Evolutionary conservation across 2,113 vertebrate species (phyloP).

Genomic region (Tenebrosternarchus preto): DNA sequence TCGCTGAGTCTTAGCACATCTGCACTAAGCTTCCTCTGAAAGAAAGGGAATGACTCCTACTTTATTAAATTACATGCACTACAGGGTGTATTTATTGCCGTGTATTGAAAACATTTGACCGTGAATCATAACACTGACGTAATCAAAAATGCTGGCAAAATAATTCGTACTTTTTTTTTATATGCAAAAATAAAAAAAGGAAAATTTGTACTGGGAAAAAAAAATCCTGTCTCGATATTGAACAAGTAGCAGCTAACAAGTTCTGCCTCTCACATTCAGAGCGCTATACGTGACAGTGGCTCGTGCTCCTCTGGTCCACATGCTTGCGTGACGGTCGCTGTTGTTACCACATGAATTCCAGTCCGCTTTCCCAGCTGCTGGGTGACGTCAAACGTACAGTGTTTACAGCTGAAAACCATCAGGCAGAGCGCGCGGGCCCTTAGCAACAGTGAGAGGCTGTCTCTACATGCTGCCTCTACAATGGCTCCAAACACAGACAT

Average conservation of each 20-base stretch:
- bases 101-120: not conserved
- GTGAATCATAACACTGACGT: not conserved
- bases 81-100: not conserved
- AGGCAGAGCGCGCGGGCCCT: slow-evolving; percentile 38
- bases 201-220: not conserved
- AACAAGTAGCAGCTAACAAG: not conserved
- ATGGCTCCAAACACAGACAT: slow-evolving; percentile 49
- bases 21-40: slow-evolving; percentile 10
- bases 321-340: slow-evolving; percentile 26
- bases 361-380: slow-evolving; percentile 53
- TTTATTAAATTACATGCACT: slow-evolving; percentile 2
- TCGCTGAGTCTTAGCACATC: not conserved
- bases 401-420: slow-evolving; percentile 59
- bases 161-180: not conserved
- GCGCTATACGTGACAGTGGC: slow-evolving; percentile 3
- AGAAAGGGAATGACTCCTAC: not conserved
- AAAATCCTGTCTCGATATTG: not conserved
- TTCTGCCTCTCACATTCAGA: slow-evolving; percentile 1
- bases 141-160: not conserved
- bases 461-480: slow-evolving; percentile 39
- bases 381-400: slow-evolving; percentile 53
- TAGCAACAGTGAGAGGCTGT: slow-evolving; percentile 31
- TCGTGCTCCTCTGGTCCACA: not conserved
- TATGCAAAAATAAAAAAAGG: not conserved
- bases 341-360: slow-evolving; percentile 38